These are phyloP conservation scores for Menura novaehollandiae DNA, from an alignment of 2,113 vertebrate species.

Conservation along the genomic window DNA sequence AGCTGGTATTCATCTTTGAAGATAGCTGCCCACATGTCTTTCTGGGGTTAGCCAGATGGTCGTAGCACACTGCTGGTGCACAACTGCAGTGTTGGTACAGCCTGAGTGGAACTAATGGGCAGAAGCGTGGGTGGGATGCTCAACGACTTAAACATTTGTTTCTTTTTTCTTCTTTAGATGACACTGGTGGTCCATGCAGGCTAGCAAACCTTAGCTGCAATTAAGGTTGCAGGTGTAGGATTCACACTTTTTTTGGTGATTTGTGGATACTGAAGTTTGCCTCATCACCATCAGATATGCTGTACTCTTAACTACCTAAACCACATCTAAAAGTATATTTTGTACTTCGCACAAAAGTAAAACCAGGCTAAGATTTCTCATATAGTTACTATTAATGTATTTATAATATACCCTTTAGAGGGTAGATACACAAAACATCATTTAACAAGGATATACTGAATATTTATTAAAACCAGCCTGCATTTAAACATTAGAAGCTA, in stretches of 20 bases:
- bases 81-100: slow-evolving; percentile 13
- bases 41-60: slow-evolving; percentile 44
- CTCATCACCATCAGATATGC: background rate
- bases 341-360: background rate
- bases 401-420: background rate
- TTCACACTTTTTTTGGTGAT: background rate
- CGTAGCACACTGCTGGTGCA: background rate
- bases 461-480: background rate
- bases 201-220: background rate
- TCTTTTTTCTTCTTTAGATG: background rate
- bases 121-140: slow-evolving; percentile 26
- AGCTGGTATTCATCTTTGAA: slow-evolving; percentile 18
- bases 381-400: background rate
- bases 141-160: slow-evolving; percentile 48
- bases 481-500: background rate
- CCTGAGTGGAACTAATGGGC: slow-evolving; percentile 48
- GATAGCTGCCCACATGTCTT: slow-evolving; percentile 43
- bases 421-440: background rate
- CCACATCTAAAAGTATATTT: background rate
- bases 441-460: background rate
- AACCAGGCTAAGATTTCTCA: background rate
- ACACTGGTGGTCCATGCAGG: background rate
- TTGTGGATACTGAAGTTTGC: background rate
- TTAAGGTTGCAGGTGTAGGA: background rate
- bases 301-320: background rate